phyloP scores from a whole-genome alignment of 2,113 vertebrate species.

The Alethe diademata region DNA sequence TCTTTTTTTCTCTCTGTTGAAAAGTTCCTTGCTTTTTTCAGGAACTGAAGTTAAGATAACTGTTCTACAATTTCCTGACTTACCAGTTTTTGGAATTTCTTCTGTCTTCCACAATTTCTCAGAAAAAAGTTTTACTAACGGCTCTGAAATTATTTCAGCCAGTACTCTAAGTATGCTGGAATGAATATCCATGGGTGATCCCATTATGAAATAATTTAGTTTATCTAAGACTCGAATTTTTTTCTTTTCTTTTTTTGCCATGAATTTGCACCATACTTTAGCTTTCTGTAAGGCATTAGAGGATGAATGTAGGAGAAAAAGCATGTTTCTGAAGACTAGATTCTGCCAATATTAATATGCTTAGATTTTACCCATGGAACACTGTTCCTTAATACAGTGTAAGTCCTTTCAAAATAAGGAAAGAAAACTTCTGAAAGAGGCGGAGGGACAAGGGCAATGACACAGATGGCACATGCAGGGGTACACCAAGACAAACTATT shows the following conservation, averaged over 20 bases:
- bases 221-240: background rate
- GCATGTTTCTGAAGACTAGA: background rate
- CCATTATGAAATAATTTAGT: background rate
- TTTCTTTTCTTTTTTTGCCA: background rate
- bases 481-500: background rate
- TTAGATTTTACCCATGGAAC: background rate
- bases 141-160: background rate
- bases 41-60: background rate
- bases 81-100: background rate
- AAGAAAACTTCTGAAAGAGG: background rate
- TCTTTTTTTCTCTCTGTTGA: background rate
- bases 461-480: background rate
- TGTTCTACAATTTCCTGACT: background rate
- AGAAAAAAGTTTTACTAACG: background rate
- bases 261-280: background rate
- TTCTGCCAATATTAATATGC: background rate
- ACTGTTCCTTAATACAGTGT: background rate
- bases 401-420: background rate
- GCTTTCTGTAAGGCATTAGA: background rate
- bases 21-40: background rate
- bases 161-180: background rate
- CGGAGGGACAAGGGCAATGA: background rate
- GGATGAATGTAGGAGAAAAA: background rate
- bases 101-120: background rate
- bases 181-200: background rate